These are phyloP conservation scores for Polydrusus cervinus DNA, from an alignment of 2,888 invertebrate genomes.

Conservation along the genomic window DNA sequence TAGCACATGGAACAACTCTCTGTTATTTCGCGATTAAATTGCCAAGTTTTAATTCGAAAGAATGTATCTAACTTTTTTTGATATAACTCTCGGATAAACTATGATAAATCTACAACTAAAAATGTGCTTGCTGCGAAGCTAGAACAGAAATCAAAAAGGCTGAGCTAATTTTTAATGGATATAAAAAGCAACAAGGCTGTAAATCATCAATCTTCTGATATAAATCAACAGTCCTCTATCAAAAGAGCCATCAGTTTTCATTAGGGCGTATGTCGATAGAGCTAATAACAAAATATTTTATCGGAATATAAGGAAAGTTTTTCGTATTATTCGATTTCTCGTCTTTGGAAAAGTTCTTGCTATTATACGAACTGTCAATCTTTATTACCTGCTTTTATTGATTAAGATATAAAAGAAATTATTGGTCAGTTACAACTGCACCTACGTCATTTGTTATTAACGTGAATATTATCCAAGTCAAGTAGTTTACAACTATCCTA, in stretches of 20 bases:
- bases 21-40: too few species aligned
- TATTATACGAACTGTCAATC: slow-evolving; percentile 44
- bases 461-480: too few species aligned
- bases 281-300: slow-evolving; percentile 53
- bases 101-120: not conserved
- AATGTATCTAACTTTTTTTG: too few species aligned
- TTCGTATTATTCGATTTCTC: slow-evolving; percentile 40
- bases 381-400: slow-evolving; percentile 23
- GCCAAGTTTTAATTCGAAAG: too few species aligned
- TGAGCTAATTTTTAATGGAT: slow-evolving; percentile 35
- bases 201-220: slow-evolving; percentile 51
- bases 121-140: not conserved
- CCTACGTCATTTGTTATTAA: too few species aligned
- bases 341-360: slow-evolving; percentile 45
- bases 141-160: slow-evolving; percentile 1
- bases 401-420: not conserved
- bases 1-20: too few species aligned
- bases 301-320: slow-evolving; percentile 48
- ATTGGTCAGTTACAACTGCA: too few species aligned
- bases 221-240: slow-evolving; percentile 53
- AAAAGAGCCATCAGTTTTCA: slow-evolving; percentile 54
- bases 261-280: slow-evolving; percentile 50
- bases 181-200: slow-evolving; percentile 20
- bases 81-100: too few species aligned
- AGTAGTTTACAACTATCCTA: too few species aligned